Evolutionary conservation across 2,888 invertebrate species (phyloP).

Genomic region (Noctua pronuba): DNA sequence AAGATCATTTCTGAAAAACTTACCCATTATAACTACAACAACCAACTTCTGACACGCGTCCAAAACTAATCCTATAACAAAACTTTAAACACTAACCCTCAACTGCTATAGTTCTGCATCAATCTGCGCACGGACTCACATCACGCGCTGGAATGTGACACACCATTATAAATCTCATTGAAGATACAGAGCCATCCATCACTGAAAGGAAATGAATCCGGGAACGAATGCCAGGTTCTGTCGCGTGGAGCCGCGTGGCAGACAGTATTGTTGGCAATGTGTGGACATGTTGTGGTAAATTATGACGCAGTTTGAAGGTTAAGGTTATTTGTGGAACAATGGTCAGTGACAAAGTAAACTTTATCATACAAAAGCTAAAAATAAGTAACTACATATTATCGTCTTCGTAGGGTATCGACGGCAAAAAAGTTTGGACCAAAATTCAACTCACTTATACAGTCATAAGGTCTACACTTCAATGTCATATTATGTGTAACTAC

Average conservation of each 20-base stretch:
- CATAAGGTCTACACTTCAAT: neutral
- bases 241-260: slow-evolving; percentile 34
- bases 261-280: slow-evolving; percentile 34
- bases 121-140: slow-evolving; percentile 70
- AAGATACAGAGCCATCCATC: slow-evolving; percentile 88
- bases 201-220: slow-evolving; percentile 88
- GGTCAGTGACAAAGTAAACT: too few species aligned
- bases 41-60: neutral
- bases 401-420: neutral
- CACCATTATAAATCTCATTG: slow-evolving; percentile 89
- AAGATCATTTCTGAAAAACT: neutral
- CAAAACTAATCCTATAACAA: slow-evolving; percentile 27
- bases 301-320: slow-evolving; percentile 19
- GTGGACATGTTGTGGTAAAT: slow-evolving; percentile 25
- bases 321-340: neutral
- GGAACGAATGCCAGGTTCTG: slow-evolving; percentile 60
- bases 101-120: slow-evolving; percentile 66
- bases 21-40: neutral
- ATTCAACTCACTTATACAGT: neutral
- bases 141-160: slow-evolving; percentile 84
- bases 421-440: neutral
- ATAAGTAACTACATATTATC: neutral
- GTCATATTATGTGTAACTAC: neutral
- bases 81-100: slow-evolving; percentile 20
- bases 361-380: neutral